Evolutionary conservation across 1,140 invertebrate species (phyloP), one percentile per base, ranked within the genome.

Genomic region (Papilio polytes): DNA sequence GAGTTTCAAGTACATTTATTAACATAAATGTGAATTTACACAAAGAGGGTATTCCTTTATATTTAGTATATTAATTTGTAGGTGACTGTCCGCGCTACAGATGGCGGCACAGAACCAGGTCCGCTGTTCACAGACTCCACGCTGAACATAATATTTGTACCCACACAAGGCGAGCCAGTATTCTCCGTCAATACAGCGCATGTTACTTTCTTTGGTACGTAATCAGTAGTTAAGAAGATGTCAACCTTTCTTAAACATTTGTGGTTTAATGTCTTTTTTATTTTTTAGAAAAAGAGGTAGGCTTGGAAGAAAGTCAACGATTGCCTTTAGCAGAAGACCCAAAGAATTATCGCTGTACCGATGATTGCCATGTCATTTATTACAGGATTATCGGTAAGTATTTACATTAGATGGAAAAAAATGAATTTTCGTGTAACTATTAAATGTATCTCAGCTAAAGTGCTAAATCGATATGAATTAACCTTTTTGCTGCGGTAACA

Each of bases 351-450:
- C 81, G 82, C 7, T 95, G 95, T 81, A 84, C 80, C 36, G 87
- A 90, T 3, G 90, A 93, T 79, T 94, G 91, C 74, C 85, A 90
- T 48, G 56, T 81, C 13, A 93, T 95, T 20, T 95, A 91, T 84
- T 96, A 96, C 82, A 94, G 85, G 73, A 94, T 96, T 46, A 80
- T 94, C 83, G 91, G 95, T 96, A 85, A 89, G 87, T 66, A 59
- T 63, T 15, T 74, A 44, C 3, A 74, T n/a, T 74, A 44, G 10
- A 31, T 26, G 51, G n/a, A 56, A 36, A 6, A 8, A 41, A 7
- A 41, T 8, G 36, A 41, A 8, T 41, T 41, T 41, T 41, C 36
- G 0, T 41, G 7, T 41, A 41, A 8, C 36, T 41, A 41, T 41
- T 41, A 26, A 41, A 6, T 41, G 36, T 0, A 41, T 41, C 36